A percentile compares a stretch with the other conserved stretches of the same genome.
Evolutionary conservation across 1,140 invertebrate species (phyloP).

Genomic region (Drosophila elegans): DNA sequence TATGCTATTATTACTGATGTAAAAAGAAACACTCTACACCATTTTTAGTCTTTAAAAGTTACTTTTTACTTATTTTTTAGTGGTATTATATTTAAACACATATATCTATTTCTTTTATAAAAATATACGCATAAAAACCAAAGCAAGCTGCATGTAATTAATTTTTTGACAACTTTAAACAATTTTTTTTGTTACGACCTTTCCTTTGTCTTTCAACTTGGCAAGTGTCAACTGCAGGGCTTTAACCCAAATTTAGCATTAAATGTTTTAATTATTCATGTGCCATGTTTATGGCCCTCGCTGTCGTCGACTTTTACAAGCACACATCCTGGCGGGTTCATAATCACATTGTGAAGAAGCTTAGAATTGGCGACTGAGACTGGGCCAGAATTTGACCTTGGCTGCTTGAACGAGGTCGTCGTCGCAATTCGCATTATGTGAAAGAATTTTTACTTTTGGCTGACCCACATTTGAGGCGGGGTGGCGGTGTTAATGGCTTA

Average conservation of each 20-base stretch:
- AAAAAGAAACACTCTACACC: too few relatives aligned
- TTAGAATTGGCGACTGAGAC: constrained; percentile 24
- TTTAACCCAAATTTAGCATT: constrained; percentile 62
- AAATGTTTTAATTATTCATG: constrained; percentile 73
- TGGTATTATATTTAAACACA: too few relatives aligned
- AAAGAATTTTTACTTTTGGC: constrained; percentile 40
- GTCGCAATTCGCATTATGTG: constrained; percentile 14
- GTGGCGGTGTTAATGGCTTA: constrained; percentile 34
- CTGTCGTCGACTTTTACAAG: constrained; percentile 42
- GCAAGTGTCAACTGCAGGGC: constrained; percentile 39
- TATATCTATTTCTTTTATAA: too few relatives aligned
- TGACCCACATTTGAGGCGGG: constrained; percentile 52
- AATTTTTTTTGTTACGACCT: constrained; percentile 2
- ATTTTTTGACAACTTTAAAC: background rate
- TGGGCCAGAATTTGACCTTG: constrained; percentile 61
- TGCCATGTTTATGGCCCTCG: constrained; percentile 60
- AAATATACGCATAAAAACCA: too few relatives aligned
- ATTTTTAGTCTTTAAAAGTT: too few relatives aligned
- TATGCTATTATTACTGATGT: too few relatives aligned
- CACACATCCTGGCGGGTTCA: constrained; percentile 32
- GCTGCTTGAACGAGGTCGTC: constrained; percentile 50
- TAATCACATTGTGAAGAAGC: constrained; percentile 76
- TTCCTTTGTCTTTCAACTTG: constrained; percentile 4
- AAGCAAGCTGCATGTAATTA: background rate
- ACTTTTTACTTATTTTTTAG: too few relatives aligned